Evolutionary conservation across 2,113 vertebrate genomes (phyloP).

Genomic region (Rana temporaria): DNA sequence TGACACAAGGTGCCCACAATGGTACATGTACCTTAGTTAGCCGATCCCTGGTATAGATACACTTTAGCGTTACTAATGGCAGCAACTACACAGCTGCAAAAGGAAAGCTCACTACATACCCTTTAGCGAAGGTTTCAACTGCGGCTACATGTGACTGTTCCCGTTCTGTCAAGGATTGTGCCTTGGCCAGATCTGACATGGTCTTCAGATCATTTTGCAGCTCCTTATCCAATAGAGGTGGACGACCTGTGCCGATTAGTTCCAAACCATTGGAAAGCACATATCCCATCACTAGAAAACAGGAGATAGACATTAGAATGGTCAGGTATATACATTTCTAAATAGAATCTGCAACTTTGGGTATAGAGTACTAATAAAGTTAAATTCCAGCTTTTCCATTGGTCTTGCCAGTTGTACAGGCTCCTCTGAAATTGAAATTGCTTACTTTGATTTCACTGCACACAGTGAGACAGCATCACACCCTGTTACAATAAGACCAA

Average conservation of each 20-base stretch:
- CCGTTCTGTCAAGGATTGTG: conserved; percentile 78
- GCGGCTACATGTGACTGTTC: conserved; percentile 87
- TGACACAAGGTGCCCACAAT: too few relatives aligned
- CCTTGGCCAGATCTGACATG: conserved; percentile 74
- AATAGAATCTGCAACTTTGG: too few relatives aligned
- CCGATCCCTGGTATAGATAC: too few relatives aligned
- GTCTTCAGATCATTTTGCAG: conserved; percentile 76
- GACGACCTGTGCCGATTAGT: conserved; percentile 79
- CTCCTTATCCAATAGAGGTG: conserved; percentile 73
- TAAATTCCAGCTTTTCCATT: too few relatives aligned
- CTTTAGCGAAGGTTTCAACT: conserved; percentile 81
- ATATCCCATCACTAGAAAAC: conserved; percentile 85
- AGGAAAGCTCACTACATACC: conserved; percentile 73
- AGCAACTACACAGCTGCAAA: not conserved
- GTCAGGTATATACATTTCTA: too few relatives aligned
- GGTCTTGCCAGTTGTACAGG: too few relatives aligned
- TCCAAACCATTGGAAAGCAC: conserved; percentile 84
- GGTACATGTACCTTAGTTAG: too few relatives aligned
- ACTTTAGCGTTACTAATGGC: too few relatives aligned
- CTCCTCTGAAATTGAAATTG: too few relatives aligned
- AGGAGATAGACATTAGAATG: not conserved
- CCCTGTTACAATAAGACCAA: too few relatives aligned
- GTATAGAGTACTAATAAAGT: not conserved
- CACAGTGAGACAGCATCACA: too few relatives aligned
- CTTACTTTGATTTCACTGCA: too few relatives aligned